These are phyloP conservation scores for Prenolepis imparis DNA, from an alignment of 2,888 invertebrate genomes.

Conservation along the genomic window DNA sequence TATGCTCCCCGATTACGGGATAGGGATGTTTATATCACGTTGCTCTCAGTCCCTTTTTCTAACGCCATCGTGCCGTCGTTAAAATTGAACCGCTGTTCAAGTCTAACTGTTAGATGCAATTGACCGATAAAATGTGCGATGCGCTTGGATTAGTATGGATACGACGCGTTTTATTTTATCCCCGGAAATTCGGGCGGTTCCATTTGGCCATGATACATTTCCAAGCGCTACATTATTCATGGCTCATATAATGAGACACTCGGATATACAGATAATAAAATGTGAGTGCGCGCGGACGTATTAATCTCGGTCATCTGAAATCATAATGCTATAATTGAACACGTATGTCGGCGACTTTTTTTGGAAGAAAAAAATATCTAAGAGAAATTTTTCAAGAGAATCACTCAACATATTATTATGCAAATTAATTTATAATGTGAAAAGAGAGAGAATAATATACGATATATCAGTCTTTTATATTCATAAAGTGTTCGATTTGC, in stretches of 20 bases:
- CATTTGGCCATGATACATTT: slow-evolving; percentile 57
- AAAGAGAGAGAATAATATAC: slow-evolving; percentile 43
- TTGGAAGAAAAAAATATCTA: background rate
- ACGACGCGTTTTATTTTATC: slow-evolving; percentile 58
- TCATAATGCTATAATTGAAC: slow-evolving; percentile 26
- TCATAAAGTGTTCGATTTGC: slow-evolving; percentile 42
- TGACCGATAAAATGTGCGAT: slow-evolving; percentile 55
- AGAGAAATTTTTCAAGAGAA: background rate
- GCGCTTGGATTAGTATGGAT: slow-evolving; percentile 46
- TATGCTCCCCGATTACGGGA: slow-evolving; percentile 40
- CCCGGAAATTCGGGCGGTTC: slow-evolving; percentile 63
- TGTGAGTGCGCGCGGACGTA: slow-evolving; percentile 5
- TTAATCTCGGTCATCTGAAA: slow-evolving; percentile 48
- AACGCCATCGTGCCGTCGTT: slow-evolving; percentile 40
- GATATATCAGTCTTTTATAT: slow-evolving; percentile 29
- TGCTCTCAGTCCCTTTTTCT: slow-evolving; percentile 25
- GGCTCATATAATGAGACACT: slow-evolving; percentile 68
- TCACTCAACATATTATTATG: slow-evolving; percentile 33
- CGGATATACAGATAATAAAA: slow-evolving; percentile 56
- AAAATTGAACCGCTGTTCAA: slow-evolving; percentile 35
- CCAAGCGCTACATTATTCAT: slow-evolving; percentile 72
- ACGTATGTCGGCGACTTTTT: background rate
- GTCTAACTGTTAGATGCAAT: slow-evolving; percentile 19
- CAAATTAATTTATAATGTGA: slow-evolving; percentile 45
- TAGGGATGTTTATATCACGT: slow-evolving; percentile 26